Conservation (phyloP, 2,113 vertebrate species). For the Trinectes maculatus region DNA sequence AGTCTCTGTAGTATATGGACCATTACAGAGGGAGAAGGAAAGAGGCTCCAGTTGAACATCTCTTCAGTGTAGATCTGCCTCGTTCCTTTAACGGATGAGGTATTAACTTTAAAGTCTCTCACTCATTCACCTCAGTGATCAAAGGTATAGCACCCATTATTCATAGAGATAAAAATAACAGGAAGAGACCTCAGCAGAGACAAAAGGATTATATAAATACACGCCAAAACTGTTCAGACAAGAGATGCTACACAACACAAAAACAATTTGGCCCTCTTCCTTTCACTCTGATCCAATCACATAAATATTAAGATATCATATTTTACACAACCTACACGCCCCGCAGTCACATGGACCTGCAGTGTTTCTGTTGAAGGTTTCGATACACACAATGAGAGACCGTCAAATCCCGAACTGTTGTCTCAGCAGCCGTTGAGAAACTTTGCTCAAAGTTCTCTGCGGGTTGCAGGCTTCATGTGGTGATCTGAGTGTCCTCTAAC, state of each 20-base stretch:
- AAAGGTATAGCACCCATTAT: neutral
- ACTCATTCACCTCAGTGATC: neutral
- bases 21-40: conserved; percentile 1
- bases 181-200: neutral
- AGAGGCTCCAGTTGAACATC: conserved; percentile 3
- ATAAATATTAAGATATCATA: conserved; percentile 22
- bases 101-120: neutral
- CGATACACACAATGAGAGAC: neutral
- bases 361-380: neutral
- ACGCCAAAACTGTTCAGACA: neutral
- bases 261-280: neutral
- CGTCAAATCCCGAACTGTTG: neutral
- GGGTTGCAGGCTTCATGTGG: conserved; percentile 8
- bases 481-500: conserved; percentile 3
- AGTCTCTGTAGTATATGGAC: conserved; percentile 49
- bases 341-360: conserved; percentile 11
- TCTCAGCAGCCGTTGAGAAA: conserved; percentile 43
- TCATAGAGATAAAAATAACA: conserved; percentile 1
- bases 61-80: neutral
- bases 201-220: neutral
- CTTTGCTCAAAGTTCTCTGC: conserved; percentile 10
- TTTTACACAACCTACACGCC: conserved; percentile 17
- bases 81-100: conserved; percentile 20
- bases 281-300: neutral
- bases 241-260: neutral